Evolutionary conservation across 2,888 invertebrate species (phyloP).

Genomic region (Archaeoteleia sp.): DNA sequence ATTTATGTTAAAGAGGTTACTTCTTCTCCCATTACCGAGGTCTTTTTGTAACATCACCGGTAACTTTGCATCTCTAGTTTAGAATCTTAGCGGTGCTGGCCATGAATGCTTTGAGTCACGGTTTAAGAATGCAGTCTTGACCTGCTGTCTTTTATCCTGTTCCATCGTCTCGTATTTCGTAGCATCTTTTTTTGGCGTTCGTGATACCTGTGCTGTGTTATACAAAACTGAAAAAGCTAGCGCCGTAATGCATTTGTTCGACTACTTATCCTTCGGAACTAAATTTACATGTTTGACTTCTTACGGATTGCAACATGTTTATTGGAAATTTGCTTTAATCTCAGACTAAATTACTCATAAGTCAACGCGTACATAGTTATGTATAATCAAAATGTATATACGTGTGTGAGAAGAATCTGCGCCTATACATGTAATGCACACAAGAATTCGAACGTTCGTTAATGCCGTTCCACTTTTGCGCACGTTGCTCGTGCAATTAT

Average conservation of each 20-base stretch:
- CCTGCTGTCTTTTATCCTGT: conserved; percentile 13
- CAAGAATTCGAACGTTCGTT: conserved; percentile 68
- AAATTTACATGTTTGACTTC: too few species aligned
- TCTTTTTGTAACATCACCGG: conserved; percentile 18
- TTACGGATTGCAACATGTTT: too few species aligned
- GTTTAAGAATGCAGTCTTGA: conserved; percentile 64
- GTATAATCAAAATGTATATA: too few species aligned
- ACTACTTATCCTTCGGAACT: too few species aligned
- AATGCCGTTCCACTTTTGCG: conserved; percentile 69
- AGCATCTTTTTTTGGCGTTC: conserved; percentile 1
- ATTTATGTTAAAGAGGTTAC: too few species aligned
- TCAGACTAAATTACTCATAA: too few species aligned
- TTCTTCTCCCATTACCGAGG: too few species aligned
- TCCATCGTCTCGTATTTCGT: conserved; percentile 6
- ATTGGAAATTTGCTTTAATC: too few species aligned
- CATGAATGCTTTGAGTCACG: conserved; percentile 55
- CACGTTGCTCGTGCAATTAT: conserved; percentile 65
- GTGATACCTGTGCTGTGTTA: neutral
- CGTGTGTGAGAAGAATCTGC: too few species aligned
- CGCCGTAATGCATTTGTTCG: too few species aligned
- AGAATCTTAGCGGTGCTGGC: conserved; percentile 3
- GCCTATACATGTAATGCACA: neutral
- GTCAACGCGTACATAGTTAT: too few species aligned
- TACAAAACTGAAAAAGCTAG: conserved; percentile 2
- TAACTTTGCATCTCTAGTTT: conserved; percentile 11